A percentile compares a stretch with the other conserved stretches of the same genome.
These are phyloP conservation scores for Rhadinocentrus ornatus DNA, from an alignment of 2,797 vertebrate genomes.

Conservation along the genomic window DNA sequence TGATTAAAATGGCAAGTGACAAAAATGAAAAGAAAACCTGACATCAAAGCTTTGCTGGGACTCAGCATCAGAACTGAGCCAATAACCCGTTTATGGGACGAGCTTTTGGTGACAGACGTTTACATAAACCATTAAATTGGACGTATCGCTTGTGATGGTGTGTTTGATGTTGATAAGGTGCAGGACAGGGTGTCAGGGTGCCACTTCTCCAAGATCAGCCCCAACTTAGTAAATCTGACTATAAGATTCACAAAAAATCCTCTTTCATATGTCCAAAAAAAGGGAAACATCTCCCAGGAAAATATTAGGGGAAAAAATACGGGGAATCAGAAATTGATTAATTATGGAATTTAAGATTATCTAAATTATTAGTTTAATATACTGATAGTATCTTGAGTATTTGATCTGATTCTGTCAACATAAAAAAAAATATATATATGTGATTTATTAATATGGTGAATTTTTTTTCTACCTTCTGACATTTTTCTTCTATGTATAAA, in stretches of 20 bases:
- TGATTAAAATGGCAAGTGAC: conserved; percentile 53
- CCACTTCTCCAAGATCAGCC: conserved; percentile 11
- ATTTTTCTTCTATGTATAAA: not conserved
- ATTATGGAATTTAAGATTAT: not conserved
- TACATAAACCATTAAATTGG: conserved; percentile 68
- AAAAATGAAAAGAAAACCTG: conserved; percentile 5
- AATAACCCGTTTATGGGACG: conserved; percentile 54
- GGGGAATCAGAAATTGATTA: not conserved
- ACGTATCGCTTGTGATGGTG: conserved; percentile 42
- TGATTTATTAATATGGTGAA: not conserved
- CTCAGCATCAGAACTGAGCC: conserved; percentile 41
- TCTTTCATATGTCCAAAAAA: conserved; percentile 21
- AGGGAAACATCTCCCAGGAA: conserved; percentile 6
- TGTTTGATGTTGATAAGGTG: conserved; percentile 71
- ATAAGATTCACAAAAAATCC: conserved; percentile 11
- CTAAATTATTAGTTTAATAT: not conserved
- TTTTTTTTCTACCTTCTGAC: not conserved
- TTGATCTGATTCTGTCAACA: not conserved
- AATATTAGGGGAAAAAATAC: not conserved
- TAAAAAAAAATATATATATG: no score
- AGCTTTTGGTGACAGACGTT: conserved; percentile 41
- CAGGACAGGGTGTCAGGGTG: conserved; percentile 28
- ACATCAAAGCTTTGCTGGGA: conserved; percentile 44
- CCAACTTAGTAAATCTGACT: conserved; percentile 6
- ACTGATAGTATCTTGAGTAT: not conserved